Conservation (phyloP, 2,113 vertebrate species). For the Ptyas mucosa region DNA sequence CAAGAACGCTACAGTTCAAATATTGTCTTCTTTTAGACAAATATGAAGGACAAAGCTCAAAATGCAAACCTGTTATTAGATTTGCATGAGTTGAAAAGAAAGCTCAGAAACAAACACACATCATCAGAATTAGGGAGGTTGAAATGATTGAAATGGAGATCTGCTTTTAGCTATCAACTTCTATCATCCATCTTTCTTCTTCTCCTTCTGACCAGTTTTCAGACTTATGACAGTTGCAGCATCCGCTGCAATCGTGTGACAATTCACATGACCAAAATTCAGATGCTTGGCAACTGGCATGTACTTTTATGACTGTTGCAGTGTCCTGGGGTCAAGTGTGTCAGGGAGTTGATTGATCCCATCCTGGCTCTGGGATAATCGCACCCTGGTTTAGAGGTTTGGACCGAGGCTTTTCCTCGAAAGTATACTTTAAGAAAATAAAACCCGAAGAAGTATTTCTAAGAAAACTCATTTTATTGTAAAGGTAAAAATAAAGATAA, state of each 20-base stretch:
- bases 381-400: too few species aligned
- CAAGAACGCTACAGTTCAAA: too few species aligned
- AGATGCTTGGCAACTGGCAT: too few species aligned
- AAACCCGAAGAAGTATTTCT: too few species aligned
- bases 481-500: too few species aligned
- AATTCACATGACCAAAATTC: background rate
- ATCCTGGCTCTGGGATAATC: too few species aligned
- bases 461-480: too few species aligned
- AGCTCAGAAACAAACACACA: conserved; percentile 6
- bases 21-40: background rate
- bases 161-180: background rate
- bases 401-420: too few species aligned
- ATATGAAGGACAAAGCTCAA: conserved; percentile 41
- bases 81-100: conserved; percentile 35
- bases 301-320: background rate
- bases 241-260: too few species aligned
- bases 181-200: too few species aligned
- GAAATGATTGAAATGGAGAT: background rate
- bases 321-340: background rate
- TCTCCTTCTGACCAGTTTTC: background rate
- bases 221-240: background rate
- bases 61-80: conserved; percentile 27
- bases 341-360: too few species aligned
- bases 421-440: too few species aligned
- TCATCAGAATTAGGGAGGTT: conserved; percentile 6